These are phyloP conservation scores for Formicarius rufipectus DNA, from an alignment of 2,113 vertebrate species.

Conservation along the genomic window DNA sequence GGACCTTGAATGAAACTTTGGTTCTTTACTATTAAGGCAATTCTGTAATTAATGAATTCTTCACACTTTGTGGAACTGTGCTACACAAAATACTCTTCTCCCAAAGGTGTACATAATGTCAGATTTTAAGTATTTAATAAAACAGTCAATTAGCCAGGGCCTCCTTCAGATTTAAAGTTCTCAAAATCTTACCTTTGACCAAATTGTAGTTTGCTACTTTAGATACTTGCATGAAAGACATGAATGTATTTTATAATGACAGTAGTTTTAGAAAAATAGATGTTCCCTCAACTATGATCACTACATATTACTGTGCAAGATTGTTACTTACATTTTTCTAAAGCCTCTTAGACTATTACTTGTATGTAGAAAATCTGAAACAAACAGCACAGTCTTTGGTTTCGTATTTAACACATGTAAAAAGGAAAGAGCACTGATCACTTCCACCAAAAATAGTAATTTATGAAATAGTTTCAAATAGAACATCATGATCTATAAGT, in stretches of 20 bases:
- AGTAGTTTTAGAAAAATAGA: background rate
- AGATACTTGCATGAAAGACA: background rate
- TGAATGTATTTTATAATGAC: background rate
- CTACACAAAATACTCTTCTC: background rate
- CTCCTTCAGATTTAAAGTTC: background rate
- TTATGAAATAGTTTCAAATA: background rate
- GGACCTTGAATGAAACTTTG: background rate
- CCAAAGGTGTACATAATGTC: background rate
- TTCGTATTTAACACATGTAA: background rate
- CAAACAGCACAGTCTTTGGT: background rate
- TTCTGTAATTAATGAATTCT: background rate
- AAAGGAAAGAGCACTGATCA: background rate
- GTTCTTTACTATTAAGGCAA: background rate
- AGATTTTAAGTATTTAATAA: background rate
- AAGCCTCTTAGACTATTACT: background rate
- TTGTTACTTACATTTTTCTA: background rate
- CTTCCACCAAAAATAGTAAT: background rate
- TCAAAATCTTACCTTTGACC: background rate
- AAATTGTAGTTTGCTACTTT: background rate
- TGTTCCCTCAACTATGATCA: background rate
- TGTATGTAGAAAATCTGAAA: background rate
- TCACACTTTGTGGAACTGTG: background rate
- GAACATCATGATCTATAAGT: accelerated
- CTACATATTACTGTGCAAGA: background rate
- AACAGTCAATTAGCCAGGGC: background rate